Evolutionary conservation across 2,113 vertebrate genomes (phyloP).

Genomic region (Ramphastos sulfuratus): DNA sequence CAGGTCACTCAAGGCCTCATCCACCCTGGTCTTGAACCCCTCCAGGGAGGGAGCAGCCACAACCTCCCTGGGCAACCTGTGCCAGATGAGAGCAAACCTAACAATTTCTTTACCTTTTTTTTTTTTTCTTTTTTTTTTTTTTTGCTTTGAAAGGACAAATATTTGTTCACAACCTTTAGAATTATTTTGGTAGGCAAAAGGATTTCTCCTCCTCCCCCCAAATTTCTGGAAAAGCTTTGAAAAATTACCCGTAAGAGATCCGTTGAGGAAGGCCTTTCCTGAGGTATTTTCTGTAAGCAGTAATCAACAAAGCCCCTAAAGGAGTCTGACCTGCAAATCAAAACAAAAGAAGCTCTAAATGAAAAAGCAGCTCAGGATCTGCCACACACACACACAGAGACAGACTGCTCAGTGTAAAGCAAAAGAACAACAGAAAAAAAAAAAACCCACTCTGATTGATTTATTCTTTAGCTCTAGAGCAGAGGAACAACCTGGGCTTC

Average conservation of each 20-base stretch:
- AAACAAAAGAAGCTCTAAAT: not conserved
- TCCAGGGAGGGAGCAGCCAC: too few relatives aligned
- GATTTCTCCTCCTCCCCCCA: not conserved
- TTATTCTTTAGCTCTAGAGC: not conserved
- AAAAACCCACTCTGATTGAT: not conserved
- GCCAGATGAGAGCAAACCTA: not conserved
- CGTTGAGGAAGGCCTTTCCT: constrained; percentile 93
- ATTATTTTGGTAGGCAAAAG: not conserved
- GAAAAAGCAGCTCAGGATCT: not conserved
- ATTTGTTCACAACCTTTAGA: not conserved
- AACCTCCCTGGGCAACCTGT: too few relatives aligned
- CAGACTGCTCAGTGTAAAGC: not conserved
- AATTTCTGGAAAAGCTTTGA: constrained; percentile 16
- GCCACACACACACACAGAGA: not conserved
- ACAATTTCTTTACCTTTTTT: not conserved
- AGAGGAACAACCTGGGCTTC: not conserved
- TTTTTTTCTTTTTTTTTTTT: not conserved
- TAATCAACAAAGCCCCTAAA: constrained; percentile 98
- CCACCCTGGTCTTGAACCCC: too few relatives aligned
- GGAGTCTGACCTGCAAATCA: constrained; percentile 86
- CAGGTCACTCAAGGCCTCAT: too few relatives aligned
- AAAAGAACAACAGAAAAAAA: not conserved
- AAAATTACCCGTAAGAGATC: constrained; percentile 92
- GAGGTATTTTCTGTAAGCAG: constrained; percentile 99
- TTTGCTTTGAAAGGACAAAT: not conserved